Evolutionary conservation across 2,888 invertebrate species (phyloP).

Genomic region (Ernsta delagoae): DNA sequence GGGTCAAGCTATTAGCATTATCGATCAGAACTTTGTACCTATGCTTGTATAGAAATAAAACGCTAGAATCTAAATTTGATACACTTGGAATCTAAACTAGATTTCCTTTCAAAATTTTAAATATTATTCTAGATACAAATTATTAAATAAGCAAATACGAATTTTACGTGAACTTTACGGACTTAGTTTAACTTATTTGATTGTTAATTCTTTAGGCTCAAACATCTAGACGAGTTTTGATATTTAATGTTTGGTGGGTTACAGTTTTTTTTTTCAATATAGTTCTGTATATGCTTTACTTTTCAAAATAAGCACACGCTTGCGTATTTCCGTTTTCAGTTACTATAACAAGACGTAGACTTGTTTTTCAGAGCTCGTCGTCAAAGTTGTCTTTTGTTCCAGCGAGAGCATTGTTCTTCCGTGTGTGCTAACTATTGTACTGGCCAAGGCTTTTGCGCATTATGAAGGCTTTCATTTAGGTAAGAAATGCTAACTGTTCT

Average conservation of each 20-base stretch:
- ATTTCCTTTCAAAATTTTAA: no score
- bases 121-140: no score
- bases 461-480: conserved; percentile 28
- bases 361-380: not conserved
- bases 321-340: not conserved
- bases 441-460: conserved; percentile 31
- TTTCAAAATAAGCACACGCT: not conserved
- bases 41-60: not conserved
- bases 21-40: not conserved
- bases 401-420: conserved; percentile 31
- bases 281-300: not conserved
- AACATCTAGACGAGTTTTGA: no score
- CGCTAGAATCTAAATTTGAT: not conserved
- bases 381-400: conserved; percentile 34
- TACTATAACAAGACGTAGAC: not conserved
- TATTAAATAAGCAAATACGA: no score
- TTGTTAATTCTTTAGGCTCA: no score
- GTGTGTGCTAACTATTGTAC: conserved; percentile 32
- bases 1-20: not conserved
- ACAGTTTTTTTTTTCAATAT: no score
- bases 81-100: no score
- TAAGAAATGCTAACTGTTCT: conserved; percentile 19
- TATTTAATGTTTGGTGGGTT: no score
- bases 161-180: no score
- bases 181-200: no score